These are phyloP conservation scores for Gnathonemus echidnorhynchus DNA, from an alignment of 2,113 vertebrate species.

Conservation along the genomic window DNA sequence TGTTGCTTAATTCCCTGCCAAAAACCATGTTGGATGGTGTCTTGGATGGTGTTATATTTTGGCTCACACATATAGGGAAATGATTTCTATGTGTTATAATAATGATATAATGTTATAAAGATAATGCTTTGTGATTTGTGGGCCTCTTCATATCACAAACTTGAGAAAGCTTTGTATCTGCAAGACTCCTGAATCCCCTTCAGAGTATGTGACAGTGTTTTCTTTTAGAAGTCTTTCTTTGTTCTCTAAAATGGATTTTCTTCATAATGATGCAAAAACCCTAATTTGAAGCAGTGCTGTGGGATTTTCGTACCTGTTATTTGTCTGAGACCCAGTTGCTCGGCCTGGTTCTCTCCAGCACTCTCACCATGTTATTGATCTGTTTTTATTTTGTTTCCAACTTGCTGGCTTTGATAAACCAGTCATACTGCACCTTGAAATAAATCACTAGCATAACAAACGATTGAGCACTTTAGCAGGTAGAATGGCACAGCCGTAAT, in stretches of 20 bases:
- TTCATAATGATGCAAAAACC: neutral
- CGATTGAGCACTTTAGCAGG: neutral
- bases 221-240: neutral
- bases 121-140: neutral
- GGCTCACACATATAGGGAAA: neutral
- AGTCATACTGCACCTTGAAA: neutral
- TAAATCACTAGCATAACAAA: neutral
- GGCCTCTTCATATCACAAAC: neutral
- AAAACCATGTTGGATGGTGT: neutral
- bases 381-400: neutral
- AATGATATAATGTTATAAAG: too few species aligned
- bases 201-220: neutral
- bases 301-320: neutral
- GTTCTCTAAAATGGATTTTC: neutral
- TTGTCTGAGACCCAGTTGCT: neutral
- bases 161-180: neutral
- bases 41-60: neutral
- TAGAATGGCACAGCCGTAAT: neutral
- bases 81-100: neutral
- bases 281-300: neutral
- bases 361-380: neutral
- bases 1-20: neutral
- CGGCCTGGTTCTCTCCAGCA: neutral
- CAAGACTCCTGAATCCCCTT: neutral
- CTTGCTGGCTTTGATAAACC: neutral